A percentile compares a stretch with the other conserved stretches of the same genome.
phyloP scores from a whole-genome alignment of 2,888 invertebrate genomes.

The Matsumyia berberina region DNA sequence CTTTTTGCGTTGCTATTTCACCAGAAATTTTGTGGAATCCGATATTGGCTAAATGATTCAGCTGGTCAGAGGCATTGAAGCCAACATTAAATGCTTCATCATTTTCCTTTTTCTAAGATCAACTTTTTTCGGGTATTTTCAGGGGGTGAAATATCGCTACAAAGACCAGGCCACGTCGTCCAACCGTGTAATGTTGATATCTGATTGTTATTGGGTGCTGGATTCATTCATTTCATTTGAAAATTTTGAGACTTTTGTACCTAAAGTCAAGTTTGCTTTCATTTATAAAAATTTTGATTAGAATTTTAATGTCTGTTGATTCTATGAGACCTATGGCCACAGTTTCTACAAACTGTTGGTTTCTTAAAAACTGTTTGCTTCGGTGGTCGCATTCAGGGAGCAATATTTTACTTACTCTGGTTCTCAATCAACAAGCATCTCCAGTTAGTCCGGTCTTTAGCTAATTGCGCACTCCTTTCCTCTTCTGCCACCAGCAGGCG shows the following conservation, averaged over 20 bases:
- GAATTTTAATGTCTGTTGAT: background rate
- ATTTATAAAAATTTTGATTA: background rate
- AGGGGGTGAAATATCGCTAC: constrained; percentile 58
- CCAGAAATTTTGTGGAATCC: background rate
- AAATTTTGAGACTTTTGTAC: background rate
- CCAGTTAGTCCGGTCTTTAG: no score
- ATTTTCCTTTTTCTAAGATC: background rate
- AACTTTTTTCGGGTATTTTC: constrained; percentile 23
- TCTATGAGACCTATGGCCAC: no score
- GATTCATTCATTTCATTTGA: background rate
- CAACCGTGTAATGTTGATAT: constrained; percentile 48
- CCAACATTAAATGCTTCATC: constrained; percentile 12
- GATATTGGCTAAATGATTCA: constrained; percentile 6
- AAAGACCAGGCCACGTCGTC: constrained; percentile 53
- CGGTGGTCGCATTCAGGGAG: background rate
- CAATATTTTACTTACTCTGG: no score
- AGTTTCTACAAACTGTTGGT: background rate
- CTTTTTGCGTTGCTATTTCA: constrained; percentile 24
- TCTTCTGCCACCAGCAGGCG: no score
- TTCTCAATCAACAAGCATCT: no score
- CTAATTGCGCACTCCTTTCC: no score
- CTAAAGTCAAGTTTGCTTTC: background rate
- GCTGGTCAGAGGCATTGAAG: constrained; percentile 28
- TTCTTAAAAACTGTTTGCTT: background rate
- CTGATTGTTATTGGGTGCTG: constrained; percentile 11